phyloP scores from a whole-genome alignment of 2,888 invertebrate species.

The Trichopria drosophilae region DNA sequence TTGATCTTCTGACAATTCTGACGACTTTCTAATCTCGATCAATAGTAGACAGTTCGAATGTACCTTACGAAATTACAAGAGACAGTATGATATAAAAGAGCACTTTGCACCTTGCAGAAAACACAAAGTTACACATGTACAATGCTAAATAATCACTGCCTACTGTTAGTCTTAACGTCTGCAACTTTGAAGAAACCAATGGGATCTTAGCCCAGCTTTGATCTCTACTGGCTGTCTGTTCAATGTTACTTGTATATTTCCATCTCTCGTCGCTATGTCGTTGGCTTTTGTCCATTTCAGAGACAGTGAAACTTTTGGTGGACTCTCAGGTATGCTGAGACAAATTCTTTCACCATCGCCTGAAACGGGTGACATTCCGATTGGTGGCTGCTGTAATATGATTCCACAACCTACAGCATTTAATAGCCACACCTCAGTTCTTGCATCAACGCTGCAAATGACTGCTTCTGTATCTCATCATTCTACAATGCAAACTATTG shows the following conservation, averaged over 20 bases:
- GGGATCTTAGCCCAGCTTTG: slow-evolving; percentile 7
- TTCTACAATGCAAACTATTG: slow-evolving; percentile 26
- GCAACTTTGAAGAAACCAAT: slow-evolving; percentile 31
- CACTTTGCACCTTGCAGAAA: slow-evolving; percentile 47
- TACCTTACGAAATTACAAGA: neutral
- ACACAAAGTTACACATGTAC: slow-evolving; percentile 13
- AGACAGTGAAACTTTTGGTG: slow-evolving; percentile 55
- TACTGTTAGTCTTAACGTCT: slow-evolving; percentile 37
- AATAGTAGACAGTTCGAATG: neutral
- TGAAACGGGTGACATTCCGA: slow-evolving; percentile 48
- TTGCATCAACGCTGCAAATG: slow-evolving; percentile 34
- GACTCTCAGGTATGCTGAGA: slow-evolving; percentile 57
- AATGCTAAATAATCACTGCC: slow-evolving; percentile 38
- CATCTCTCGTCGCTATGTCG: slow-evolving; percentile 47
- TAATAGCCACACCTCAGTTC: slow-evolving; percentile 45
- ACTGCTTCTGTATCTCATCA: slow-evolving; percentile 14
- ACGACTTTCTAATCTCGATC: slow-evolving; percentile 23
- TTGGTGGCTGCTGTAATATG: slow-evolving; percentile 42
- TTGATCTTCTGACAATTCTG: too few relatives aligned
- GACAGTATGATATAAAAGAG: slow-evolving; percentile 44
- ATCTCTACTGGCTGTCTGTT: slow-evolving; percentile 12
- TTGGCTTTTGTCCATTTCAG: slow-evolving; percentile 56
- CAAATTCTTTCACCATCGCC: slow-evolving; percentile 56
- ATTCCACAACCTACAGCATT: slow-evolving; percentile 46
- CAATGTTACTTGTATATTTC: slow-evolving; percentile 25